Evolutionary conservation across 2,888 invertebrate genomes (phyloP), one percentile per base, ranked within the genome.

Genomic region (Noctuana brunneofusca): DNA sequence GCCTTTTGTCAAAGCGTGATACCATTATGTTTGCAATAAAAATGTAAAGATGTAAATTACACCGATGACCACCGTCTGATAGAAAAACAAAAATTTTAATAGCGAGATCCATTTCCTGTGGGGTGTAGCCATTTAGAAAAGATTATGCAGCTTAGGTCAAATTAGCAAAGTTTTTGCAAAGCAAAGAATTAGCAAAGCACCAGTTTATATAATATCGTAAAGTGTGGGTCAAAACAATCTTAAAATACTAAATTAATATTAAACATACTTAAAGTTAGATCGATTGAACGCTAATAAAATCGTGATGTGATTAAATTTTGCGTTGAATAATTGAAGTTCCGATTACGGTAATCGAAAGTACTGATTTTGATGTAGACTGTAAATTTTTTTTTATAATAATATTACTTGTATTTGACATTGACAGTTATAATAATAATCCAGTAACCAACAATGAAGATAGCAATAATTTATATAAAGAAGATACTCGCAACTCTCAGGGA

Each of bases 1-100:
- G 68, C 65, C 66, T 66, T 74, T 76, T 81, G 80, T 80, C 79
- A 79, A 79, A 72, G 72, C 79, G 76, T 80, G 75, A 75, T 73
- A 68, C 58, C 66, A 78, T 79, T 78, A 78, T 53, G 58, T 65
- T 57, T 50, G 64, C 57, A 56, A 62, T 63, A 64, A 64, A 64
- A 57, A 56, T 63, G 43, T 57, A 58, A 65, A 63, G 59, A 56
- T 48, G 59, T 46, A 62, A 63, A 59, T 59, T 60, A 57, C 24
- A 64, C 60, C 52, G 30, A 32, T 53, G 59, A 60, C 56, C 59
- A 60, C 59, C 35, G 3, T 6, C 50, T 22, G 48, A 24, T 52
- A 20, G 30, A 56, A 46, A 50, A 43, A 43, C 43, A 18, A 43
- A 59, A 64, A 18, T 43, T 32, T 55, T 22, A 59, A 32, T 41